phyloP scores from a whole-genome alignment of 2,888 invertebrate species.

The Chydorus sphaericus region DNA sequence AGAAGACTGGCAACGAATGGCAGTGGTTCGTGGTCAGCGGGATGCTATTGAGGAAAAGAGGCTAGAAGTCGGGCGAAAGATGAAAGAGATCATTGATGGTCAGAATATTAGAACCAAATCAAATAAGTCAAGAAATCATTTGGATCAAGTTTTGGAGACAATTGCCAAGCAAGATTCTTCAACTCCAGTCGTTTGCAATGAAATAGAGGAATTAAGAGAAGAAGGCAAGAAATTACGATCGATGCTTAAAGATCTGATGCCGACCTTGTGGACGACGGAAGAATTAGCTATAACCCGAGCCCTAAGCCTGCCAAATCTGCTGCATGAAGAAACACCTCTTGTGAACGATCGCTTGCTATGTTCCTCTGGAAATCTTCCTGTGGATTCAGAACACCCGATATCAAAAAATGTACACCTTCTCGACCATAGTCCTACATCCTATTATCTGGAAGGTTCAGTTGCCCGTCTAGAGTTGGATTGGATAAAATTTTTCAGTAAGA shows the following conservation, averaged over 20 bases:
- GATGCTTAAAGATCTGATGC: not conserved
- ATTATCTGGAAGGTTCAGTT: slow-evolving; percentile 14
- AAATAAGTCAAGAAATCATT: too few species aligned
- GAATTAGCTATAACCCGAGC: slow-evolving; percentile 4
- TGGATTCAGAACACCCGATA: not conserved
- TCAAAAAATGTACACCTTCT: not conserved
- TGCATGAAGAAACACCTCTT: slow-evolving; percentile 6
- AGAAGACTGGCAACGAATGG: not conserved
- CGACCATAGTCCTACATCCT: not conserved
- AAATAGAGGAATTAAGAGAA: not conserved
- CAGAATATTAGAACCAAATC: too few species aligned
- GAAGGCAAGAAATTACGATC: not conserved
- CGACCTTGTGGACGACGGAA: not conserved
- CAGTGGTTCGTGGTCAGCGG: not conserved
- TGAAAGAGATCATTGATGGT: slow-evolving; percentile 2
- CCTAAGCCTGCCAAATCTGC: slow-evolving; percentile 5
- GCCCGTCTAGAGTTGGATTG: slow-evolving; percentile 20
- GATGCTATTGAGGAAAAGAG: not conserved
- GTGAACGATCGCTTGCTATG: not conserved
- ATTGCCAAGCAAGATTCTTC: not conserved
- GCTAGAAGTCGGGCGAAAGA: not conserved
- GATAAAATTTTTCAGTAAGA: slow-evolving; percentile 17
- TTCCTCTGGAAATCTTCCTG: not conserved
- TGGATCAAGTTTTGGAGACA: too few species aligned
- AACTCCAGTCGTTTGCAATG: not conserved